Evolutionary conservation across 2,888 invertebrate species (phyloP), one percentile per base, ranked within the genome.

Genomic region (Cheiracanthium punctorium): DNA sequence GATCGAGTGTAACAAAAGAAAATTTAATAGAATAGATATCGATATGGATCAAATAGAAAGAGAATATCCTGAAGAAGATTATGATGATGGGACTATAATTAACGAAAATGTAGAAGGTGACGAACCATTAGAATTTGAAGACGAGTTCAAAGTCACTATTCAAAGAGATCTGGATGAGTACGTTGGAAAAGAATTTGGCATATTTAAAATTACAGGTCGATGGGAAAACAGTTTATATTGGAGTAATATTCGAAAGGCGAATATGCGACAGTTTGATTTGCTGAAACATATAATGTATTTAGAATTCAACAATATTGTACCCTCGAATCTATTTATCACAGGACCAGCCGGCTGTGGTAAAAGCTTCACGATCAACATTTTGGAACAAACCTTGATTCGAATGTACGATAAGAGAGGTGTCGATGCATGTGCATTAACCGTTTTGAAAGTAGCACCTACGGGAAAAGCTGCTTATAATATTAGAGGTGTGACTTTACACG

Each of bases 391-490:
- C 1, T 30, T 48, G n/a, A 1, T 52, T 0, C 17, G 24, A 30
- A 8, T 28, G 17, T 73, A 48, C 29, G 52, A 52, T 28, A 73
- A 48, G 1, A 29, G 48, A 2, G 73, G 43, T 29, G 30, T 48
- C n/a, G 73, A 73, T 32, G 48, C 73, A 1, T 43, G 29, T 17
- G 30, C 17, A 7, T 29, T 29, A 1, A 52, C 52, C 1, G 73
- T 73, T 52, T n/a, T 48, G 0, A 32, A 48, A 28, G n/a, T 73
- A 29, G 58, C 73, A 12, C 73, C 58, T 1, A 73, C 73, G 1
- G 73, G 73, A 10, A 73, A 73, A 73, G 73, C 73, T 0, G 73
- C 73, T 8, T 32, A 30, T 24, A 72, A 72, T 29, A 72, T 72
- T 43, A 29, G 28, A 2, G 72, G 72, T 2, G 14, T 24, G 24